Base-by-base conservation (phyloP, 30 jellyfish, hydroid and myxozoan genomes). In the Chironex yamaguchii region DNA sequence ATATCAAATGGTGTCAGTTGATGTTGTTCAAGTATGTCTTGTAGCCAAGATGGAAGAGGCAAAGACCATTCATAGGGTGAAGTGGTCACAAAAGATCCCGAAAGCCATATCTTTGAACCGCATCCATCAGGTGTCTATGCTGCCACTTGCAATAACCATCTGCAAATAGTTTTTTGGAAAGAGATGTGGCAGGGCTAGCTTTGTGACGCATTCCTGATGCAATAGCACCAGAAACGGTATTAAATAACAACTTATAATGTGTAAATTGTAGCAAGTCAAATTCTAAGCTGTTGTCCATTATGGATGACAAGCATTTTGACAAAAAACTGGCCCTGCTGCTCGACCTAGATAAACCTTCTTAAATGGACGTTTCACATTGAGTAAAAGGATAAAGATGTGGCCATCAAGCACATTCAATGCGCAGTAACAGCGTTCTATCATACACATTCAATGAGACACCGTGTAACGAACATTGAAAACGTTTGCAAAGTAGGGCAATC, bases 161-260 rank as follows among this genome's bases (percentile, higher is more conserved):
- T 14, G 90, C 49, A 34, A 84, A 84, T 21, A 34, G 58, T 31
- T 71, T 65, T 0, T 42, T 36, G 3, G 29, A 31, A 2, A 84
- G 50, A 25, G 94, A 42, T 2, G 48, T 49, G 3, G 2, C 12
- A 2, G 91, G 86, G 14, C 90, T 2, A 50, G 48, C 48, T 1
- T n/a, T 0, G 71, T 0, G 25, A 22, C 0, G 2, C 17, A 36
- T 0, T 3, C 92, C 90, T 0, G 71, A 30, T 12, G 71, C 30
- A 2, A 85, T 29, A n/a, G 95, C 95, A 9, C 86, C 84, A 49
- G 78, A 62, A 1, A 67, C 70, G 24, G 93, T 54, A 13, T 82
- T 83, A 51, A 2, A 83, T 21, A 68, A 23, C 88, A 79, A 83
- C 1, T 84, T n/a, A 35, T 83, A 88, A 70, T 62, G 66, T 9